Conservation (phyloP, 2,113 vertebrate species). For the Setophaga coronata region DNA sequence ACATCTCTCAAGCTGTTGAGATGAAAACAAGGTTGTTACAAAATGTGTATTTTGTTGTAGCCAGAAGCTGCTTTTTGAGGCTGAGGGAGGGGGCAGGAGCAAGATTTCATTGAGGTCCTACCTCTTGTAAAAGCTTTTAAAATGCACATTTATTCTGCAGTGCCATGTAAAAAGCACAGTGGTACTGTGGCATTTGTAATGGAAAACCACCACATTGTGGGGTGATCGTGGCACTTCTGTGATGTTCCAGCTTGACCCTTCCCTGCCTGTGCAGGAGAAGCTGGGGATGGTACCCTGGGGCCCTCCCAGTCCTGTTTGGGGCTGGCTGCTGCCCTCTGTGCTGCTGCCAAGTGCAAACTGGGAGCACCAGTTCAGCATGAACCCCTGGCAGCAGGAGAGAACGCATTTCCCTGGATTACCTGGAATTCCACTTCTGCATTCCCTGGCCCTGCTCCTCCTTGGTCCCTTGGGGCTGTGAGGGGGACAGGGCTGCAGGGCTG, state of each 20-base stretch:
- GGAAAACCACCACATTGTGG: accelerated
- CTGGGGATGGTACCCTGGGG: accelerated
- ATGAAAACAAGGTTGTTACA: neutral
- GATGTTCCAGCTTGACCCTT: too few relatives aligned
- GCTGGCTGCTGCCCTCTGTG: neutral
- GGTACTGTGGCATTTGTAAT: accelerated
- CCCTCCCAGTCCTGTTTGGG: neutral
- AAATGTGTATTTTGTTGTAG: neutral
- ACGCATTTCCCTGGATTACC: neutral
- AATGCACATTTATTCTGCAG: accelerated
- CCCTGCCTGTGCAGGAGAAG: neutral
- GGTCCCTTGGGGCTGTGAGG: accelerated
- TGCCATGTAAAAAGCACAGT: neutral
- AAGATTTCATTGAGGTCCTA: neutral
- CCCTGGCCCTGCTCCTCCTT: neutral
- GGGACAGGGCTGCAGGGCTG: accelerated
- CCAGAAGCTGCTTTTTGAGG: neutral
- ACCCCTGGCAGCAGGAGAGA: neutral
- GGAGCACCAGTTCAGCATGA: neutral
- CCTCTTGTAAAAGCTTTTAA: neutral
- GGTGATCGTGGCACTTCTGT: accelerated
- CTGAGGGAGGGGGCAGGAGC: neutral
- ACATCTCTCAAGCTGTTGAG: neutral
- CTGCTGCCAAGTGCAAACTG: neutral
- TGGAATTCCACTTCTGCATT: accelerated